Conservation (phyloP, 2,888 invertebrate genomes). For the Seira ritae region DNA sequence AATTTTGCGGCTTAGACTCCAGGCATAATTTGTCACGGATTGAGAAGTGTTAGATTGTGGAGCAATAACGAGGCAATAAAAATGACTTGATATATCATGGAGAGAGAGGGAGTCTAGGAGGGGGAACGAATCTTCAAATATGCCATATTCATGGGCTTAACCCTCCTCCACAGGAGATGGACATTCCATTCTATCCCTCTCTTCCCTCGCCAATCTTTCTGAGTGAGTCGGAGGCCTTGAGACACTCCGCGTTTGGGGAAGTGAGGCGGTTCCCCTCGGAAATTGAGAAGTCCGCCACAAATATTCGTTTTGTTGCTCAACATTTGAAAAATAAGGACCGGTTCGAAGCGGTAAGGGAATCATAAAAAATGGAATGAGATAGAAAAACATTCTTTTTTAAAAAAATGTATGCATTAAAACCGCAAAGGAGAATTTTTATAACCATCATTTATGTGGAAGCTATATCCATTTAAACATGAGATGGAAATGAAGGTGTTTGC, state of each 20-base stretch:
- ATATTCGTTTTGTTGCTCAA: conserved; percentile 95
- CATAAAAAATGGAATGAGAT: neutral
- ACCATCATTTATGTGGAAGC: too few species aligned
- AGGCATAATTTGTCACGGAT: neutral
- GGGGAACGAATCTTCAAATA: conserved; percentile 68
- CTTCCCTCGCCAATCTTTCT: conserved; percentile 73
- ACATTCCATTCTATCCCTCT: conserved; percentile 73
- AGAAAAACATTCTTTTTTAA: too few species aligned
- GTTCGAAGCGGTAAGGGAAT: conserved; percentile 90
- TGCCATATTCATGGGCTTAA: conserved; percentile 72
- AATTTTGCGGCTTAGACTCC: neutral
- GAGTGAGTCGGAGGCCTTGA: conserved; percentile 71
- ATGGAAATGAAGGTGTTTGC: too few species aligned
- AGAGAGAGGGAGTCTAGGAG: conserved; percentile 51
- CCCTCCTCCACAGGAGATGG: conserved; percentile 70
- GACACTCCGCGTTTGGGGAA: conserved; percentile 69
- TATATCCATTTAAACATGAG: too few species aligned
- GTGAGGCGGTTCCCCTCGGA: conserved; percentile 85
- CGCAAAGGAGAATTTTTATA: too few species aligned
- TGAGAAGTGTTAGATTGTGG: too few species aligned
- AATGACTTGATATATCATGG: too few species aligned
- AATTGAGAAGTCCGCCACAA: conserved; percentile 94
- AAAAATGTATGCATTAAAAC: too few species aligned
- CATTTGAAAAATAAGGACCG: conserved; percentile 96
- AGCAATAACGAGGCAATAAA: too few species aligned